Conservation (phyloP, 2,888 invertebrate genomes). For the Yponomeuta sedellus region DNA sequence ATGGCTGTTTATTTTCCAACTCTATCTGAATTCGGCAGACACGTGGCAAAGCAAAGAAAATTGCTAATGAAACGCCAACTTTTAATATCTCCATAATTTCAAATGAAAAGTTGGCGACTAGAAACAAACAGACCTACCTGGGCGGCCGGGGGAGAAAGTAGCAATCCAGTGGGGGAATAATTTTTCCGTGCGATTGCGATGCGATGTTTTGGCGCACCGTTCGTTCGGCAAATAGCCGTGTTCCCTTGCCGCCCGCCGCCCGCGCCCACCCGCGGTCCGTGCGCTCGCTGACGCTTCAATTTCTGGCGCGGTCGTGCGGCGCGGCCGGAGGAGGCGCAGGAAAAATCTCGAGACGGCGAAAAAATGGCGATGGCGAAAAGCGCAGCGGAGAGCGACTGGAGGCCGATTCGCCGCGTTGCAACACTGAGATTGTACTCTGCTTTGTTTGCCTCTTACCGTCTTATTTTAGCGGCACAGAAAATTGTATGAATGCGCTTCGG, state of each 20-base stretch:
- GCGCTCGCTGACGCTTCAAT: conserved; percentile 59
- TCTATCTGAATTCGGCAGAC: not conserved
- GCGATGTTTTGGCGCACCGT: conserved; percentile 73
- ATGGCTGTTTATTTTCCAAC: not conserved
- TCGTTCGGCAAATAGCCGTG: conserved; percentile 64
- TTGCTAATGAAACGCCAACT: not conserved
- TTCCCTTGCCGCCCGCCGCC: conserved; percentile 15
- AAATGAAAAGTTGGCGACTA: not conserved
- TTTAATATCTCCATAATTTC: not conserved
- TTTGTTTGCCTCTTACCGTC: conserved; percentile 69
- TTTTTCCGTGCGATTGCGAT: conserved; percentile 68
- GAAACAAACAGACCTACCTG: conserved; percentile 6
- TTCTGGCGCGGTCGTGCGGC: conserved; percentile 42
- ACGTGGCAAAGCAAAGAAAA: not conserved
- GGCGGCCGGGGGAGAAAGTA: conserved; percentile 35
- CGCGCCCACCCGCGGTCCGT: conserved; percentile 17
- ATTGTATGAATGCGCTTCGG: conserved; percentile 56
- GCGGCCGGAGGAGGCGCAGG: conserved; percentile 19
- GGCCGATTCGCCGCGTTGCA: conserved; percentile 66
- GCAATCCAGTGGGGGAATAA: conserved; percentile 63
- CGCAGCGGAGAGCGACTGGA: conserved; percentile 59
- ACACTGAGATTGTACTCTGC: conserved; percentile 68
- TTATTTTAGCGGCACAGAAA: conserved; percentile 60
- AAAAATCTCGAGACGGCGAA: conserved; percentile 70
- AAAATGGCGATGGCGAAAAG: conserved; percentile 47